These are phyloP conservation scores for Orthosia incerta DNA, from an alignment of 2,888 invertebrate genomes.

Conservation along the genomic window DNA sequence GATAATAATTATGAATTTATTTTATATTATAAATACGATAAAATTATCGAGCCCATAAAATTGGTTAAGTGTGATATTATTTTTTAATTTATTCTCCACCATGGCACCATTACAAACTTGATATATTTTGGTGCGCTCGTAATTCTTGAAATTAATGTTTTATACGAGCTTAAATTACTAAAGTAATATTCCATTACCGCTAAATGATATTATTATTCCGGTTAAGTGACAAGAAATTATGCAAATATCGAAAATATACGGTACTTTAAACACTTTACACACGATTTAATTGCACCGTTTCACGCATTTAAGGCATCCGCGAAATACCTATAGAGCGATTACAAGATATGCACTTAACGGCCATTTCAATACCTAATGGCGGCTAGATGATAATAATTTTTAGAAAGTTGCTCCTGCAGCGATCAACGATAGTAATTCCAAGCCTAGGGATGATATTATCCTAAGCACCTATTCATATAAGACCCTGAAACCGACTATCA, in stretches of 20 bases:
- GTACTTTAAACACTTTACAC: slow-evolving; percentile 73
- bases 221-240: slow-evolving; percentile 74
- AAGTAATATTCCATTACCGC: slow-evolving; percentile 68
- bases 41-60: slow-evolving; percentile 54
- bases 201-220: slow-evolving; percentile 72
- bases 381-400: slow-evolving; percentile 69
- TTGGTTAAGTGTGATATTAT: slow-evolving; percentile 46
- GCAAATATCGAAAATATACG: slow-evolving; percentile 73
- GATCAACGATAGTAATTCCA: slow-evolving; percentile 56
- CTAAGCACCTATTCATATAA: slow-evolving; percentile 63
- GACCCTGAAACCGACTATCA: slow-evolving; percentile 58
- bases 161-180: slow-evolving; percentile 53
- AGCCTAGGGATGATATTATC: slow-evolving; percentile 64
- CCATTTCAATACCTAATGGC: slow-evolving; percentile 60
- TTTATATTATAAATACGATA: slow-evolving; percentile 44
- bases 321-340: slow-evolving; percentile 54
- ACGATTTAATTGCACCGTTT: slow-evolving; percentile 70
- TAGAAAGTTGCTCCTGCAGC: slow-evolving; percentile 75
- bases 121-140: slow-evolving; percentile 46
- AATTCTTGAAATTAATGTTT: slow-evolving; percentile 64
- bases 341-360: slow-evolving; percentile 60
- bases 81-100: slow-evolving; percentile 47
- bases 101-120: slow-evolving; percentile 39
- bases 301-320: slow-evolving; percentile 44
- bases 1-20: slow-evolving; percentile 21